These are phyloP conservation scores for Hermatobates lingyangjiaoensis DNA, from an alignment of 1,140 invertebrate genomes.

Conservation along the genomic window DNA sequence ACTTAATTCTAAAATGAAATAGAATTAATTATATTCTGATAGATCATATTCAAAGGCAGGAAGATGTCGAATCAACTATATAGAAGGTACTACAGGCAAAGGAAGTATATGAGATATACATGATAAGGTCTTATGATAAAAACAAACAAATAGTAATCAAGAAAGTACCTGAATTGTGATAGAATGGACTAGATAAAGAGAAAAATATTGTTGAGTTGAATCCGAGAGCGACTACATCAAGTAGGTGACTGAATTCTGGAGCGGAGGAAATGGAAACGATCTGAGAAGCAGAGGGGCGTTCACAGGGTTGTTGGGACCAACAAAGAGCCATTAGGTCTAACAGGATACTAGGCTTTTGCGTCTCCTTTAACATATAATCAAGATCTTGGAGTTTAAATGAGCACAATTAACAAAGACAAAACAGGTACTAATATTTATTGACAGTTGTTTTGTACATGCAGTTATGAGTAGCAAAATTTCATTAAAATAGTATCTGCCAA, in stretches of 20 bases:
- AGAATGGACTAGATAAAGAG: conserved; percentile 17
- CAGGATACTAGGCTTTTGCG: conserved; percentile 71
- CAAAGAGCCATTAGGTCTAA: conserved; percentile 90
- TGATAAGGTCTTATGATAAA: too few species aligned
- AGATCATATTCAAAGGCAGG: neutral
- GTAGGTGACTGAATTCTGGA: conserved; percentile 78
- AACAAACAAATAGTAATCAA: too few species aligned
- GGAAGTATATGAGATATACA: too few species aligned
- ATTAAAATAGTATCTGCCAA: too few species aligned
- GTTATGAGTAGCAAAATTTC: too few species aligned
- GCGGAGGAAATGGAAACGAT: conserved; percentile 79
- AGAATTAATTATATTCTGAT: neutral
- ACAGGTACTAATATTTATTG: too few species aligned
- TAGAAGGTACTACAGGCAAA: too few species aligned
- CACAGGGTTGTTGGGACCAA: conserved; percentile 74
- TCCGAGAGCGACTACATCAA: conserved; percentile 54
- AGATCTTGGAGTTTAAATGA: neutral
- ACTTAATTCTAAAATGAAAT: conserved; percentile 8
- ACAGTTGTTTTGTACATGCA: too few species aligned
- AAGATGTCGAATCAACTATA: too few species aligned
- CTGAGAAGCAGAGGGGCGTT: conserved; percentile 79
- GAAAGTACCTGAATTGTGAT: conserved; percentile 1
- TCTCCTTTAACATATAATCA: conserved; percentile 27
- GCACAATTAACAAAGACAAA: neutral
- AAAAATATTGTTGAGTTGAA: conserved; percentile 35